Evolutionary conservation across 2,113 vertebrate species (phyloP).

Genomic region (Saguinus midas): DNA sequence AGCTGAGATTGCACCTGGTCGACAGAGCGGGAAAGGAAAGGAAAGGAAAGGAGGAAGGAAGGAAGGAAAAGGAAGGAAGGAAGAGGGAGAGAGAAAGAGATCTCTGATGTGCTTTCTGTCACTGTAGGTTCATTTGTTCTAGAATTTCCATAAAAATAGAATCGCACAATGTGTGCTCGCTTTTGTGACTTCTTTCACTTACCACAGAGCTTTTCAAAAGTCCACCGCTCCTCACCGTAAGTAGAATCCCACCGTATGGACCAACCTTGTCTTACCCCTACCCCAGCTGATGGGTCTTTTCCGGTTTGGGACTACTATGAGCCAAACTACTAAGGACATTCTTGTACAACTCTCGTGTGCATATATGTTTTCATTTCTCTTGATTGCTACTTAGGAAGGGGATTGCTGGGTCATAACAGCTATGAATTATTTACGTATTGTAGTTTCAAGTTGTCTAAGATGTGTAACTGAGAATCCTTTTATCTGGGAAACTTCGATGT

Average conservation of each 20-base stretch:
- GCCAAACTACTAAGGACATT: not conserved
- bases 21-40: too few species aligned
- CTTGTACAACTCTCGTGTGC: not conserved
- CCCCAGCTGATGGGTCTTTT: not conserved
- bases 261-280: not conserved
- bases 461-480: not conserved
- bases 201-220: not conserved
- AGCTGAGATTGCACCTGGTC: too few species aligned
- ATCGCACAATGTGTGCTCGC: not conserved
- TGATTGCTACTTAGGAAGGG: not conserved
- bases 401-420: not conserved
- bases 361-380: not conserved
- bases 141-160: not conserved
- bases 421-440: not conserved
- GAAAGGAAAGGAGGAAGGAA: too few species aligned
- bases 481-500: not conserved
- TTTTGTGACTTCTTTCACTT: not conserved
- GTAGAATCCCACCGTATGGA: not conserved
- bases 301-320: not conserved
- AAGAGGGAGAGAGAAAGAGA: not conserved
- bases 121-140: not conserved
- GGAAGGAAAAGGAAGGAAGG: too few species aligned
- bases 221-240: not conserved
- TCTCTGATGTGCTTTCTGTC: not conserved
- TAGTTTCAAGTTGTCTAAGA: not conserved